phyloP scores from a whole-genome alignment of 2,888 invertebrate genomes.

The Aleiodes alternator region DNA sequence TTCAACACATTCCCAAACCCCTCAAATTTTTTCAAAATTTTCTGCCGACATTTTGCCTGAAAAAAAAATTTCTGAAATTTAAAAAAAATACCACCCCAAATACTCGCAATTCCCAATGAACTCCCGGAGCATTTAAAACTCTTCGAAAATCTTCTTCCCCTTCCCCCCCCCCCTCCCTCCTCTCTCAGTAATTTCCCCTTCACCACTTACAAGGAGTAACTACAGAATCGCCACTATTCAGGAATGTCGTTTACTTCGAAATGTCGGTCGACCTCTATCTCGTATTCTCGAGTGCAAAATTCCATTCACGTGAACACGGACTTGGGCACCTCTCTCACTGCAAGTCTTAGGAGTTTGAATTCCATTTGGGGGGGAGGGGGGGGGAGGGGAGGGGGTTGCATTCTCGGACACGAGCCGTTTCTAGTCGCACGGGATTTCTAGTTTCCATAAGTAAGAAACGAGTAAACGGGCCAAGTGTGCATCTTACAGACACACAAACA shows the following conservation, averaged over 20 bases:
- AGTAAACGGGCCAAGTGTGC: conserved; percentile 34
- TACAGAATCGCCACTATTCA: conserved; percentile 45
- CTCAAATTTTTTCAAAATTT: no score
- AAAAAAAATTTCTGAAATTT: no score
- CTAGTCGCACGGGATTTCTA: conserved; percentile 49
- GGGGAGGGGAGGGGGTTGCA: conserved; percentile 29
- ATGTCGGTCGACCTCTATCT: conserved; percentile 54
- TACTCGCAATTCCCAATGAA: no score
- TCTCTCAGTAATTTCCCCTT: background rate
- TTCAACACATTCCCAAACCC: no score
- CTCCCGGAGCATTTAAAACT: no score
- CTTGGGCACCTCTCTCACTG: conserved; percentile 2
- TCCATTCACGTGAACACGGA: conserved; percentile 53
- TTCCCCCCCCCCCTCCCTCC: background rate
- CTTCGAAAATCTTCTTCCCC: conserved; percentile 2
- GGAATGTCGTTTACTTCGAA: conserved; percentile 59
- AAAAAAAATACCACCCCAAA: no score
- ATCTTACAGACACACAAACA: conserved; percentile 3
- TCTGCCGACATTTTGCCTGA: no score
- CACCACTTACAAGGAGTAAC: conserved; percentile 3
- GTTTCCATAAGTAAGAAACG: conserved; percentile 56
- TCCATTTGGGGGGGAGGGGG: conserved; percentile 41
- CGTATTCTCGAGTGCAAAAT: conserved; percentile 57
- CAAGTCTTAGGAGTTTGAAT: conserved; percentile 54
- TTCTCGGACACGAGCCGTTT: conserved; percentile 48